A percentile compares a stretch with the other conserved stretches of the same genome.
These are phyloP conservation scores for Sardina pilchardus DNA, from an alignment of 2,113 vertebrate species.

Conservation along the genomic window DNA sequence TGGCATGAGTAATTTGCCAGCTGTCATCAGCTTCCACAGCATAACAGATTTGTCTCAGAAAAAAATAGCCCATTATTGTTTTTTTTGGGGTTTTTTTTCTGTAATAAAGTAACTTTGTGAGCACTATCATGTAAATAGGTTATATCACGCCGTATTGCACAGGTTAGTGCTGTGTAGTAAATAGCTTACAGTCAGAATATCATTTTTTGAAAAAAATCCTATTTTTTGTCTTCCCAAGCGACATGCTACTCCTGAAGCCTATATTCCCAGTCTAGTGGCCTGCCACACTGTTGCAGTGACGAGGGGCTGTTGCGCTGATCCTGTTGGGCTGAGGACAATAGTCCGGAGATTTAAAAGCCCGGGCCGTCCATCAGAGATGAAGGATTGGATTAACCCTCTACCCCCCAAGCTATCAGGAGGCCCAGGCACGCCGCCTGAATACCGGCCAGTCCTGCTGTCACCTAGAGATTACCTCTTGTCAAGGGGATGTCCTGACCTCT, in stretches of 20 bases:
- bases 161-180: background rate
- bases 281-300: background rate
- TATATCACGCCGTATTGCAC: background rate
- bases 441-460: constrained; percentile 13
- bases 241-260: background rate
- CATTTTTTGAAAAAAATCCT: background rate
- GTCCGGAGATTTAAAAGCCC: background rate
- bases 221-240: background rate
- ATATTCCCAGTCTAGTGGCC: background rate
- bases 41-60: background rate
- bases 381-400: constrained; percentile 22
- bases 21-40: background rate
- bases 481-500: background rate
- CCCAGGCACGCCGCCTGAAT: constrained; percentile 19
- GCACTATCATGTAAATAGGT: background rate
- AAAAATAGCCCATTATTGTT: background rate
- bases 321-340: background rate
- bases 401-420: constrained; percentile 20
- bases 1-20: constrained; percentile 14
- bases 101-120: background rate
- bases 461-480: constrained; percentile 23
- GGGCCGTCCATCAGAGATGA: constrained; percentile 10
- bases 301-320: background rate
- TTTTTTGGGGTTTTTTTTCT: too few species aligned
- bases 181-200: background rate